Evolutionary conservation across 2,888 invertebrate genomes (phyloP).

Genomic region (Theodoxus fluviatilis): DNA sequence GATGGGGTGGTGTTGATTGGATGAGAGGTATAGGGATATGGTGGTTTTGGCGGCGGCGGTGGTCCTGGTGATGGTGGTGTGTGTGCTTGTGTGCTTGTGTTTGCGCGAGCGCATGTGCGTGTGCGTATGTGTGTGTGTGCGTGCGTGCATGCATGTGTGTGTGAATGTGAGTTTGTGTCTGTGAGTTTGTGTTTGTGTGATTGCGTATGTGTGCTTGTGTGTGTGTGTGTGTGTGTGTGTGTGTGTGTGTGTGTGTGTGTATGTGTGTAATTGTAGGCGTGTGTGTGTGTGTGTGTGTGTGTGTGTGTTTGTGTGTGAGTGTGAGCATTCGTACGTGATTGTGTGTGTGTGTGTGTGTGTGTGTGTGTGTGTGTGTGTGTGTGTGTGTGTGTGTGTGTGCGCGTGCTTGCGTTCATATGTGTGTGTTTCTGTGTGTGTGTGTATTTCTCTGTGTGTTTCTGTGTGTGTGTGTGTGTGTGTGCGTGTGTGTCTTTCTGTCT

Average conservation of each 20-base stretch:
- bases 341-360: background rate
- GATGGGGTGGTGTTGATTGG: no score
- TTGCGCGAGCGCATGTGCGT: background rate
- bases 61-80: background rate
- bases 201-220: background rate
- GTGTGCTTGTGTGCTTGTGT: background rate
- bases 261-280: no score
- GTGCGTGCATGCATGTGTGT: background rate
- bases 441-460: no score
- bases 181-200: background rate
- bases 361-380: background rate
- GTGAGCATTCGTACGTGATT: no score
- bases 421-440: no score
- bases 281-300: background rate
- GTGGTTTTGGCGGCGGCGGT: constrained; percentile 9
- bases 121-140: background rate
- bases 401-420: background rate
- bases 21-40: no score
- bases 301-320: background rate
- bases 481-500: background rate
- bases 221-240: background rate
- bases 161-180: background rate
- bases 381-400: background rate
- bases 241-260: background rate
- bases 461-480: no score